Conservation (phyloP, 2,888 invertebrate species). For the Phrixothrix hirtus region DNA sequence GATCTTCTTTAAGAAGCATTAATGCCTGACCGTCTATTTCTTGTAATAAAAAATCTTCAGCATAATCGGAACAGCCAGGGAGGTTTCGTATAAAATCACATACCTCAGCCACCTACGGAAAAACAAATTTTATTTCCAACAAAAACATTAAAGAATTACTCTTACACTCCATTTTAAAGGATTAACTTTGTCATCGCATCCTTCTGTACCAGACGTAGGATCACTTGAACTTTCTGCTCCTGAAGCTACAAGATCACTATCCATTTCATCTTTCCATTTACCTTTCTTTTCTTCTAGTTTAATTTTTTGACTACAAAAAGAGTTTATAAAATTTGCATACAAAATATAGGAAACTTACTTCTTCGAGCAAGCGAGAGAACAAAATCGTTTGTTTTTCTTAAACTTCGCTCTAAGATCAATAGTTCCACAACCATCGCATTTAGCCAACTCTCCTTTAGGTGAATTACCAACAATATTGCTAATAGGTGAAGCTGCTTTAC, state of each 20-base stretch:
- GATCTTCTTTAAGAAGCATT: conserved; percentile 89
- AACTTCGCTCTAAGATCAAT: conserved; percentile 66
- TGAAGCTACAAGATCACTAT: conserved; percentile 54
- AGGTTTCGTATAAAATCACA: conserved; percentile 86
- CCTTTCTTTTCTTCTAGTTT: conserved; percentile 45
- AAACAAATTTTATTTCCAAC: conserved; percentile 35
- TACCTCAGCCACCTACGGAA: conserved; percentile 76
- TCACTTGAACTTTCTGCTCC: conserved; percentile 55
- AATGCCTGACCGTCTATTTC: conserved; percentile 96
- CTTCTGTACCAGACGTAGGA: conserved; percentile 42
- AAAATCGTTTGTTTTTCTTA: conserved; percentile 76
- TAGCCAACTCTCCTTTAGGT: conserved; percentile 61
- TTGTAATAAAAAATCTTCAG: conserved; percentile 92
- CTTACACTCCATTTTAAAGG: conserved; percentile 69
- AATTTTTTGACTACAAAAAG: conserved; percentile 44
- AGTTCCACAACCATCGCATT: conserved; percentile 78
- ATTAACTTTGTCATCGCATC: conserved; percentile 61
- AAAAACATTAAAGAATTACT: conserved; percentile 24
- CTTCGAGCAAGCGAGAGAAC: conserved; percentile 71
- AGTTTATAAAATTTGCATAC: background rate
- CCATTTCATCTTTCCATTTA: conserved; percentile 53
- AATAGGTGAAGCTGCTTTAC: conserved; percentile 48
- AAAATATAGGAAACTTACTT: conserved; percentile 51
- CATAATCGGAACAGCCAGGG: conserved; percentile 90
- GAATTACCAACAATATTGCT: conserved; percentile 53